phyloP scores from a whole-genome alignment of 2,888 invertebrate species.

The Pterobdella sp. region DNA sequence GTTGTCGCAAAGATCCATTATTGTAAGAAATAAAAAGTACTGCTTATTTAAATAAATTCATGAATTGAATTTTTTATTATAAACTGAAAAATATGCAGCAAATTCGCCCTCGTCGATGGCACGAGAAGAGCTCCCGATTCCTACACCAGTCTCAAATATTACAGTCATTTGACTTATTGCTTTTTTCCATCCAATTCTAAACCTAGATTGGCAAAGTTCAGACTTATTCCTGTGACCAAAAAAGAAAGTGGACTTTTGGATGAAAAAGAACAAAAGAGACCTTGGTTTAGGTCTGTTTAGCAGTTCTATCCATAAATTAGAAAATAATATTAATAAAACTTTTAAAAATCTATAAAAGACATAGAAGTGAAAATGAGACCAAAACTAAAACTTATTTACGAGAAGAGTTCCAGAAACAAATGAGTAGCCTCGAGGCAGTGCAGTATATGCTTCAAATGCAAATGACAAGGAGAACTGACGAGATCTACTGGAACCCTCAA shows the following conservation, averaged over 20 bases:
- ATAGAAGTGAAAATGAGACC: constrained; percentile 14
- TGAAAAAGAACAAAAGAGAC: constrained; percentile 30
- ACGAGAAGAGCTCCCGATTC: constrained; percentile 35
- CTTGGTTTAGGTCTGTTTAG: constrained; percentile 25
- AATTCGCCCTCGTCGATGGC: constrained; percentile 36
- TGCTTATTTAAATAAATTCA: not conserved
- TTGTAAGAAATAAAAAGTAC: constrained; percentile 33
- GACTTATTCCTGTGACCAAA: constrained; percentile 34
- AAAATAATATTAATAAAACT: not conserved
- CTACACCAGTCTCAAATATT: constrained; percentile 35
- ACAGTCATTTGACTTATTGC: constrained; percentile 37
- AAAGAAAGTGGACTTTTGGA: constrained; percentile 35
- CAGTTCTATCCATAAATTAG: not conserved
- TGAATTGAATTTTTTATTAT: no score
- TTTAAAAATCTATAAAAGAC: not conserved
- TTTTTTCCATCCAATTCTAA: constrained; percentile 31
- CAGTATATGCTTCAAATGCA: constrained; percentile 37
- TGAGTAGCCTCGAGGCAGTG: constrained; percentile 33
- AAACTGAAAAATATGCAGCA: constrained; percentile 33
- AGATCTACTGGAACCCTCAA: constrained; percentile 37
- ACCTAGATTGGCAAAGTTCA: constrained; percentile 33
- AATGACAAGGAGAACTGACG: constrained; percentile 29
- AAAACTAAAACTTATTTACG: constrained; percentile 34
- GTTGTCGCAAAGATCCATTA: constrained; percentile 35
- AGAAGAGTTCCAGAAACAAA: constrained; percentile 32